These are phyloP conservation scores for Parnassius glacialis DNA, from an alignment of 2,888 invertebrate genomes.

Conservation along the genomic window DNA sequence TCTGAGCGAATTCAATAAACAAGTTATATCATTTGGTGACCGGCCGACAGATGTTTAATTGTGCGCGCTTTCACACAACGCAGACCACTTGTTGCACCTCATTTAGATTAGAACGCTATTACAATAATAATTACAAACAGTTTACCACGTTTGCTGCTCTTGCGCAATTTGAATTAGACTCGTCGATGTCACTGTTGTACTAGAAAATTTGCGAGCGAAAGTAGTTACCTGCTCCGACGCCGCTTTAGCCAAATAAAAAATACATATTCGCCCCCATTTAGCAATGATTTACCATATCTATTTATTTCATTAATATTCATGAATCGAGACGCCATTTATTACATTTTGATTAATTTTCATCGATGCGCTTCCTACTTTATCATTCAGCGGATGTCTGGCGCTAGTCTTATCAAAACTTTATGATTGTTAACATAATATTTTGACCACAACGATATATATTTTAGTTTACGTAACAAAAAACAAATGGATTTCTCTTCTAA, in stretches of 20 bases:
- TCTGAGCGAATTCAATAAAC: slow-evolving; percentile 12
- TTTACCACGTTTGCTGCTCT: slow-evolving; percentile 43
- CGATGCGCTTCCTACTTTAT: slow-evolving; percentile 13
- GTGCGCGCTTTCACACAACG: slow-evolving; percentile 49
- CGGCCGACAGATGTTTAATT: slow-evolving; percentile 33
- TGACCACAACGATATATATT: slow-evolving; percentile 6
- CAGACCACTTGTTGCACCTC: slow-evolving; percentile 29
- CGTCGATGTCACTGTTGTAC: slow-evolving; percentile 33
- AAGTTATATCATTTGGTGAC: slow-evolving; percentile 29
- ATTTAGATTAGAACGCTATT: slow-evolving; percentile 65
- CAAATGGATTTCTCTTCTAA: slow-evolving; percentile 16
- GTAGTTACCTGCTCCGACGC: slow-evolving; percentile 36
- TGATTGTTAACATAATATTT: slow-evolving; percentile 18
- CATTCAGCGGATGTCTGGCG: slow-evolving; percentile 4
- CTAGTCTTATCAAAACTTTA: background rate
- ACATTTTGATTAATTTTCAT: slow-evolving; percentile 16
- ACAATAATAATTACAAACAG: slow-evolving; percentile 66
- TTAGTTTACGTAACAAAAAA: slow-evolving; percentile 18
- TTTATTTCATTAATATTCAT: slow-evolving; percentile 18
- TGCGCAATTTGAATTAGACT: slow-evolving; percentile 25
- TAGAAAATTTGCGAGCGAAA: slow-evolving; percentile 72
- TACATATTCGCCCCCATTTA: slow-evolving; percentile 1
- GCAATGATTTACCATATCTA: slow-evolving; percentile 5
- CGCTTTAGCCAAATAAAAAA: slow-evolving; percentile 9
- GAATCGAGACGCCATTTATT: slow-evolving; percentile 5